A percentile compares a stretch with the other conserved stretches of the same genome.
Evolutionary conservation across 2,888 invertebrate genomes (phyloP).

Genomic region (Amphipoea oculea): DNA sequence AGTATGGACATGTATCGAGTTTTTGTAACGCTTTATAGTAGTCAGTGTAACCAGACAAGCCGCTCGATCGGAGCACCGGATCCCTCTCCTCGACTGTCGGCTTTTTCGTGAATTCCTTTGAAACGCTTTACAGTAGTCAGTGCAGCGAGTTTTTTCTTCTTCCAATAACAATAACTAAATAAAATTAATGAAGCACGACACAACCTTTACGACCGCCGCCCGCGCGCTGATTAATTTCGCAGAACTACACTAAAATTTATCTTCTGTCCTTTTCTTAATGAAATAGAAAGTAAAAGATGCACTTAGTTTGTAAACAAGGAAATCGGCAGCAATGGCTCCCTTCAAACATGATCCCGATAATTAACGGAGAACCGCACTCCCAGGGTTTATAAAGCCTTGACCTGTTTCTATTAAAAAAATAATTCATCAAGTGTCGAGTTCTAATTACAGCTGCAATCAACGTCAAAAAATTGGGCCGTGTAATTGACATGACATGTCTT

Average conservation of each 20-base stretch:
- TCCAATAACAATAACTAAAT: no score
- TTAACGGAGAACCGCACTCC: constrained; percentile 51
- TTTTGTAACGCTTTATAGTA: background rate
- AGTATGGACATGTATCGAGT: background rate
- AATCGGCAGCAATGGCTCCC: background rate
- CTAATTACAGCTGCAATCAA: constrained; percentile 64
- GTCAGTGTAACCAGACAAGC: background rate
- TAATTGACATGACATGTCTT: constrained; percentile 68
- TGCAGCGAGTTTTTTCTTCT: background rate
- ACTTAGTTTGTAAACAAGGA: no score
- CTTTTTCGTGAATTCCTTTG: no score
- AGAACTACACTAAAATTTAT: no score
- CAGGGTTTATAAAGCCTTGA: constrained; percentile 54
- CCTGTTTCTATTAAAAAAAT: constrained; percentile 60
- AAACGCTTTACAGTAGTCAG: background rate
- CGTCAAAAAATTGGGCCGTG: constrained; percentile 67
- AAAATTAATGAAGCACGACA: no score
- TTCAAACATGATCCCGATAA: constrained; percentile 40
- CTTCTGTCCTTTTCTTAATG: no score
- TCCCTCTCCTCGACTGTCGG: no score
- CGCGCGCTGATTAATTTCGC: no score
- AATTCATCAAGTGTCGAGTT: constrained; percentile 65
- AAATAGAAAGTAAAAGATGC: no score
- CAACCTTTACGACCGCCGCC: no score
- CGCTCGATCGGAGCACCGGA: no score